Conservation (phyloP, 1,140 invertebrate species). For the Dreissena rostriformis region DNA sequence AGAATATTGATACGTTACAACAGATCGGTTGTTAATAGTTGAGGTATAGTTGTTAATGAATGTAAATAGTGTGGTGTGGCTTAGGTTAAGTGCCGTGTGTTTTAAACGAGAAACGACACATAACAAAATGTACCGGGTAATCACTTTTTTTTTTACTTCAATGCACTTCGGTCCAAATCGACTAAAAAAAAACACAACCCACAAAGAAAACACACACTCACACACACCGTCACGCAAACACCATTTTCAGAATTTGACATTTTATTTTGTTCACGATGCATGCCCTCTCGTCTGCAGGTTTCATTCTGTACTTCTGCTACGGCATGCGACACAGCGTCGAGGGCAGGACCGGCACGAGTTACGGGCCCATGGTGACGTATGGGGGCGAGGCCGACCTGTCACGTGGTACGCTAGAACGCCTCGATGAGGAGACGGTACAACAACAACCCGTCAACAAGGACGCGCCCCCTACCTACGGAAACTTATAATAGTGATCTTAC, state of each 20-base stretch:
- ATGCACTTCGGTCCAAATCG: no score
- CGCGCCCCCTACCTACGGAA: slow-evolving; percentile 7
- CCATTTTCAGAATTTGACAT: not conserved
- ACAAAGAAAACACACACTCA: not conserved
- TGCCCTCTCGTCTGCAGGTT: slow-evolving; percentile 83
- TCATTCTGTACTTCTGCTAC: slow-evolving; percentile 93
- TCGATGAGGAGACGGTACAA: slow-evolving; percentile 70
- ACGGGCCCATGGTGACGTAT: slow-evolving; percentile 75
- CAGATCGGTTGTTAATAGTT: no score
- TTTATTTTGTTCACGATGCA: not conserved
- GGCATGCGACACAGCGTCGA: slow-evolving; percentile 94
- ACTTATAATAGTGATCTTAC: not conserved
- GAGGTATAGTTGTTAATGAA: no score
- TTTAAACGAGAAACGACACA: no score
- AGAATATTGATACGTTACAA: no score
- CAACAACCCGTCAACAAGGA: slow-evolving; percentile 62
- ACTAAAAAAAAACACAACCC: not conserved
- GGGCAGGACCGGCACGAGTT: slow-evolving; percentile 82
- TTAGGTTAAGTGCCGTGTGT: no score
- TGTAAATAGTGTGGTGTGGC: no score
- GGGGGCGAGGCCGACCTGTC: slow-evolving; percentile 67
- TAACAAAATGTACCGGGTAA: no score
- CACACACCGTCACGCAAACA: no score
- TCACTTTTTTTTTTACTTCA: no score
- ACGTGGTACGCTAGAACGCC: slow-evolving; percentile 53